Evolutionary conservation across 2,888 invertebrate genomes (phyloP), one percentile per base, ranked within the genome.

Genomic region (Philhelius pedissequus): DNA sequence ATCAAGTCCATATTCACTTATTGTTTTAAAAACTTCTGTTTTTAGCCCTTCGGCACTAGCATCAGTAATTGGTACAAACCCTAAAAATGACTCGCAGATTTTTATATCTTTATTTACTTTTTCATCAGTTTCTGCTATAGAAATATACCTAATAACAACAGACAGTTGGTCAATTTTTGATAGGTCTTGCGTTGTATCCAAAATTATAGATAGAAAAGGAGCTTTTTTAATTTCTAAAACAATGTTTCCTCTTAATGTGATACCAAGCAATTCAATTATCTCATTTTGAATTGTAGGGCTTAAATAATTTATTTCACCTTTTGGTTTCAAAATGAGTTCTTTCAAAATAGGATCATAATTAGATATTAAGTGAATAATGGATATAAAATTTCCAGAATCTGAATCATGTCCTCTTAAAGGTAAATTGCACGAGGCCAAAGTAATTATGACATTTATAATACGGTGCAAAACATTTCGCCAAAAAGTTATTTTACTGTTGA

Each of bases 81-180:
- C 40, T 13, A 45, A 43, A 45, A 45, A 66, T 13, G 45, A 43
- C 45, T 66, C 48, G 15, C 66, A 48, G 50, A 66, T 50, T 66
- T 66, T 66, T 50, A 48, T 30, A 25, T 25, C 9, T 9, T 45
- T 45, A n/a, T 50, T 13, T 35, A 35, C 35, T 35, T 35, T 35
- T 35, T 35, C 35, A 13, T 35, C 35, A 4, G 8, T 48, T 32
- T 66, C 30, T 48, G 27, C 13, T 66, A 50, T 50, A 11, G 25
- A 27, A 25, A 66, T 66, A 50, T 45, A 50, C 25, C 66, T 20
- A 48, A 66, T 25, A 43, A 66, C 48, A 15, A 45, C 50, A 48
- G 27, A 45, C n/a, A 66, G 30, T 66, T 66, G 48, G 66, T 66
- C 13, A 66, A 50, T 66, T 66, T 66, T 66, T 27, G 45, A 45